Percentiles rank a stretch among this genome's conserved stretches.
Conservation (phyloP, 2,113 vertebrate genomes). For the Psittacara wagleri region DNA sequence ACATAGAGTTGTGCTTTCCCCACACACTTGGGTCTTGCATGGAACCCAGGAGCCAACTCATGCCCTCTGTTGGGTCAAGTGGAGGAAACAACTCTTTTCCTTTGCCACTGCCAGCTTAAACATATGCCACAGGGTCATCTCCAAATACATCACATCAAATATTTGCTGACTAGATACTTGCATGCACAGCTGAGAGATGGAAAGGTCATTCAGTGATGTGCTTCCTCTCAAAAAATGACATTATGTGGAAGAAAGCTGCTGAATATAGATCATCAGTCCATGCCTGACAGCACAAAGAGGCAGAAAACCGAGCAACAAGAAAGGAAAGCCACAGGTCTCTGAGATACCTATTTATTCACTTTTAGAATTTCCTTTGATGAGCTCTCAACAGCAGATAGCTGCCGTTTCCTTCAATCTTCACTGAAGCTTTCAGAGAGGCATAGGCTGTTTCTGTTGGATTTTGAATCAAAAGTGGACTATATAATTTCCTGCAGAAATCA, state of each 20-base stretch:
- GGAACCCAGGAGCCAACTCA: background rate
- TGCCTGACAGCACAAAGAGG: rapidly evolving
- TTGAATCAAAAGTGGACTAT: background rate
- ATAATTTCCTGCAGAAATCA: background rate
- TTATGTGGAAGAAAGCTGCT: background rate
- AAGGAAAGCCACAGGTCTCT: background rate
- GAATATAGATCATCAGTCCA: background rate
- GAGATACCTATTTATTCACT: background rate
- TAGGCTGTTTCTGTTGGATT: background rate
- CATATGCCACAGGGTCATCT: background rate
- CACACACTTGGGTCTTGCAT: rapidly evolving
- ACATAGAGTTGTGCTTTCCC: background rate
- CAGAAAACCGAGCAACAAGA: background rate
- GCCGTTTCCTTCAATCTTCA: background rate
- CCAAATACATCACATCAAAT: background rate
- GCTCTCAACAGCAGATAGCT: background rate
- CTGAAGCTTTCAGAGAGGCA: background rate
- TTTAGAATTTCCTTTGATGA: background rate
- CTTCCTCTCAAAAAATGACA: background rate
- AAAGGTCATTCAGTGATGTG: background rate
- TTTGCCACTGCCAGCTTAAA: background rate
- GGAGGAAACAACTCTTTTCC: background rate
- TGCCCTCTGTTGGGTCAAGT: background rate
- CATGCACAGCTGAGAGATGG: background rate
- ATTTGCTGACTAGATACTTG: background rate